Percentiles rank a stretch among this genome's conserved stretches.
Conservation (phyloP, 2,797 vertebrate genomes). For the Cossypha caffra region DNA sequence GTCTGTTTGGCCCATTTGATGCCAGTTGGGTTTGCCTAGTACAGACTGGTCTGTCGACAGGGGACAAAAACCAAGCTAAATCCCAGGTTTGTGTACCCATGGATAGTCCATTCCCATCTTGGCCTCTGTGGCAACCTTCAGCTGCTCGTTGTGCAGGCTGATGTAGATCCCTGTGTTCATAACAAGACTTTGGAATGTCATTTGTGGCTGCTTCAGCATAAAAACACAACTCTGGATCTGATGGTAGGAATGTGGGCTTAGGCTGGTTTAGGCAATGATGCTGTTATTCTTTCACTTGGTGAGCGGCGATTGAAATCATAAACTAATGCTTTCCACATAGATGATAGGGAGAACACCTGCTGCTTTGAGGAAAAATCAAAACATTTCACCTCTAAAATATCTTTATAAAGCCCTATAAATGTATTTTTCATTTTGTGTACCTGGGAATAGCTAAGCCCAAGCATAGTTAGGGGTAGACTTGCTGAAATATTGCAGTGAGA, state of each 20-base stretch:
- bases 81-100: rapidly evolving
- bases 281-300: neutral
- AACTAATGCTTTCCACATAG: neutral
- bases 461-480: neutral
- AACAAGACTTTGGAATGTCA: neutral
- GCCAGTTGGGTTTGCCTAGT: neutral
- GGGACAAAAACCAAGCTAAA: neutral
- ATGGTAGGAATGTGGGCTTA: neutral
- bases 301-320: neutral
- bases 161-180: neutral
- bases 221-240: neutral
- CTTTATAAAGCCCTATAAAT: neutral
- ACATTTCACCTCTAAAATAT: neutral
- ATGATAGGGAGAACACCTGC: neutral
- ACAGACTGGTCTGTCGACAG: rapidly evolving
- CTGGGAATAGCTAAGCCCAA: neutral
- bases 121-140: neutral
- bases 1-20: conserved; percentile 10
- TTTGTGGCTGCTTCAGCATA: neutral
- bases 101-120: neutral
- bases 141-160: rapidly evolving
- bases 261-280: neutral
- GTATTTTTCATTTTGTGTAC: neutral
- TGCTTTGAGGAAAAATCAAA: neutral
- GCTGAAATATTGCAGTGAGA: neutral